phyloP scores from a whole-genome alignment of 1,140 invertebrate genomes.

The Plectrocnemia conspersa region DNA sequence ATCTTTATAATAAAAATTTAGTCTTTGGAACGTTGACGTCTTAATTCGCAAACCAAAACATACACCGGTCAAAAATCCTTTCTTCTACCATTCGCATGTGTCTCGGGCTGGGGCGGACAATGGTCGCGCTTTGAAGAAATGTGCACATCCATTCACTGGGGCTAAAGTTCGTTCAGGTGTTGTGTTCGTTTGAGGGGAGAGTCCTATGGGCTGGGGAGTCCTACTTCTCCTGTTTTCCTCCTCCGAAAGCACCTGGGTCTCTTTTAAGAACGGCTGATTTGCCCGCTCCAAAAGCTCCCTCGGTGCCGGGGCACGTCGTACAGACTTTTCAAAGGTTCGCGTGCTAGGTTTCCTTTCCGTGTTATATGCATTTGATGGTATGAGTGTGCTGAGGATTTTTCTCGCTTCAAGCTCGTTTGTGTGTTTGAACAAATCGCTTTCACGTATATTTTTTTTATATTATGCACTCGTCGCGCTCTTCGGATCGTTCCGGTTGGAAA shows the following conservation, averaged over 20 bases:
- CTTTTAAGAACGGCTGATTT: slow-evolving; percentile 19
- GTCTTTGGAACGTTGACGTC: not conserved
- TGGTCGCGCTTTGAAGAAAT: not conserved
- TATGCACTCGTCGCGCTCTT: too few species aligned
- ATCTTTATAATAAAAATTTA: too few species aligned
- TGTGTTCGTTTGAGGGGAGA: slow-evolving; percentile 11
- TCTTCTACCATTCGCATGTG: not conserved
- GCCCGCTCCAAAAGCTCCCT: not conserved
- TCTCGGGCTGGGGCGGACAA: not conserved
- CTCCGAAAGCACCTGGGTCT: slow-evolving; percentile 1
- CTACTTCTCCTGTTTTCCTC: not conserved
- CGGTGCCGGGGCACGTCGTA: not conserved
- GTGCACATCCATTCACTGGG: not conserved
- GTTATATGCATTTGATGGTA: too few species aligned
- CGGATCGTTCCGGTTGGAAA: too few species aligned
- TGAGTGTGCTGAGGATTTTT: too few species aligned
- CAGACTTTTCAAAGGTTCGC: slow-evolving; percentile 12
- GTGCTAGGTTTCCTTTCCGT: too few species aligned
- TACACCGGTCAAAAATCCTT: not conserved
- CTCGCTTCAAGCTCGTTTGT: too few species aligned
- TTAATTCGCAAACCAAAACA: not conserved
- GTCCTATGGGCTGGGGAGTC: not conserved
- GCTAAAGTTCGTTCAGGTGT: not conserved
- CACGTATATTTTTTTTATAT: too few species aligned
- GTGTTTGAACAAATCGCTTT: too few species aligned